phyloP scores from a whole-genome alignment of 2,113 vertebrate species.

The Psophia crepitans region DNA sequence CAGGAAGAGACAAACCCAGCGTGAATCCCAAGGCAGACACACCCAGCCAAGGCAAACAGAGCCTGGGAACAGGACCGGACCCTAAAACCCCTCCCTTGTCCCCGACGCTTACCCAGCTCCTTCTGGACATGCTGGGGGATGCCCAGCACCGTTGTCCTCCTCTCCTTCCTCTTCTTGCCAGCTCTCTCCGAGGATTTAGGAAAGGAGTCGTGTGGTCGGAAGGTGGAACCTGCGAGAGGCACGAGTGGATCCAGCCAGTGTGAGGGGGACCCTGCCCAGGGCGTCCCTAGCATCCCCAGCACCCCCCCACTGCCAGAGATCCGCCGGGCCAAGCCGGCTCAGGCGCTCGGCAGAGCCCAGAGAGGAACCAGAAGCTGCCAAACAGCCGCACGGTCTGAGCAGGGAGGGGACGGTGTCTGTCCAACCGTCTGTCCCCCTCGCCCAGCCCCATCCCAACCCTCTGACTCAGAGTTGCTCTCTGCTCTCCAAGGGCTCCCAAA shows the following conservation, averaged over 20 bases:
- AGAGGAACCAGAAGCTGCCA: neutral
- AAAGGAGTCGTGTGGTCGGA: constrained; percentile 87
- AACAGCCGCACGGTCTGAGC: neutral
- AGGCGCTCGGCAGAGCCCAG: neutral
- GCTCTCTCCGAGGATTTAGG: constrained; percentile 77
- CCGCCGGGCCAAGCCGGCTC: neutral
- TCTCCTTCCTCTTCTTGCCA: constrained; percentile 77
- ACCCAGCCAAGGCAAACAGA: neutral
- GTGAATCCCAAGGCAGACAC: neutral
- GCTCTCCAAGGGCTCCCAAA: neutral
- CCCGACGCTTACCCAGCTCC: constrained; percentile 81
- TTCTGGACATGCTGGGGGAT: constrained; percentile 93
- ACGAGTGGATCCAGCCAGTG: fast-evolving
- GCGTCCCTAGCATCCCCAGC: neutral
- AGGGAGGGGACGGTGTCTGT: neutral
- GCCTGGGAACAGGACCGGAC: neutral
- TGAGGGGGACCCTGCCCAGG: neutral
- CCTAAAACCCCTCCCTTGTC: neutral
- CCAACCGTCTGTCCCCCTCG: neutral
- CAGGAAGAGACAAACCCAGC: fast-evolving
- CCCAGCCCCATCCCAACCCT: fast-evolving
- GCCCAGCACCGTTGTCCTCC: constrained; percentile 93
- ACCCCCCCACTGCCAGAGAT: fast-evolving
- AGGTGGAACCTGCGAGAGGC: constrained; percentile 85
- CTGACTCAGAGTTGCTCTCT: neutral